These are phyloP conservation scores for Drosophila kanekoi DNA, from an alignment of 2,888 invertebrate species.

Conservation along the genomic window DNA sequence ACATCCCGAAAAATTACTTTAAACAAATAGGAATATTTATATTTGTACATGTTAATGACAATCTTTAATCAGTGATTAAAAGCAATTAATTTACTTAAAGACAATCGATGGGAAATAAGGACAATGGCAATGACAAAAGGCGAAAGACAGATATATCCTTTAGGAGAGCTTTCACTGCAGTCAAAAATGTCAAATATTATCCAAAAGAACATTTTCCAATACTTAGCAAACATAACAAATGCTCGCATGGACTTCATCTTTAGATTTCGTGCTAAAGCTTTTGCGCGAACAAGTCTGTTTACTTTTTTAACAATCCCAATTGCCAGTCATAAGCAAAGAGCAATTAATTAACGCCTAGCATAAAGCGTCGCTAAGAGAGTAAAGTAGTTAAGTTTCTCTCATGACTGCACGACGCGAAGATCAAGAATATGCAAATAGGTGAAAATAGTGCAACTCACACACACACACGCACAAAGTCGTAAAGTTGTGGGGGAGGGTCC, in stretches of 20 bases:
- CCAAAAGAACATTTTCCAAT: no score
- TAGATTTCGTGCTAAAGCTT: not conserved
- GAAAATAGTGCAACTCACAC: conserved; percentile 1
- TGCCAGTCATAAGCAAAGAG: not conserved
- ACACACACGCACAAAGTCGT: conserved; percentile 10
- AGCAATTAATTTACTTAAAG: no score
- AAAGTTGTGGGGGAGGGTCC: conserved; percentile 21
- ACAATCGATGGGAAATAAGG: no score
- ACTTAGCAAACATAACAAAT: no score
- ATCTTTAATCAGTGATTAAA: no score
- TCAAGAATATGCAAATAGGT: conserved; percentile 29
- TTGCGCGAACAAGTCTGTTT: not conserved
- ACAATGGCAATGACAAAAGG: no score
- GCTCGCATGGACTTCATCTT: no score
- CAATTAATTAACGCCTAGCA: conserved; percentile 6
- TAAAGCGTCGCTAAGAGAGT: conserved; percentile 2
- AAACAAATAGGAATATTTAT: not conserved
- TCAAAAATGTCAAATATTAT: no score
- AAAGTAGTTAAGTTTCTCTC: conserved; percentile 10
- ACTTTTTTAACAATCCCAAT: not conserved
- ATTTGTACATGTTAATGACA: not conserved
- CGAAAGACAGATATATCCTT: no score
- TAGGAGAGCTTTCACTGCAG: no score
- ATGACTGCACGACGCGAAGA: conserved; percentile 19
- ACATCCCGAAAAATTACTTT: not conserved